phyloP scores from a whole-genome alignment of 2,113 vertebrate species.

The Gorsachius goisagi region DNA sequence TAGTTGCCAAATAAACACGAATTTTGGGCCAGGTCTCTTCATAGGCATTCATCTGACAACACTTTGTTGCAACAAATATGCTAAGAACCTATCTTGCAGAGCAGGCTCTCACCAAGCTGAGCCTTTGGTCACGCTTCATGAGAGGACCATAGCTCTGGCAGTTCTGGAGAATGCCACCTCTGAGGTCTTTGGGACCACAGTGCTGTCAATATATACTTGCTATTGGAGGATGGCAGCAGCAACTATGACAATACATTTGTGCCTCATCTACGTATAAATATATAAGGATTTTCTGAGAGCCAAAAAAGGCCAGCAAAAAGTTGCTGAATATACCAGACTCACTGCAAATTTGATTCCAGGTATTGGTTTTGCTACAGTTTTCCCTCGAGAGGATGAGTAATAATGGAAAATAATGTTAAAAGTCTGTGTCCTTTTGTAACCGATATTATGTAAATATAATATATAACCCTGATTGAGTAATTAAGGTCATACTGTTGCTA shows the following conservation, averaged over 20 bases:
- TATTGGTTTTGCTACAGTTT: not conserved
- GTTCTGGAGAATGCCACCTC: not conserved
- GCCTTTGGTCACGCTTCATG: not conserved
- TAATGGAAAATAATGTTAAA: not conserved
- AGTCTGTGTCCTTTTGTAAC: not conserved
- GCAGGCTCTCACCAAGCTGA: rapidly evolving
- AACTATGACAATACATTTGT: not conserved
- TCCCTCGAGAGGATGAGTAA: not conserved
- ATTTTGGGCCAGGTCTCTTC: not conserved
- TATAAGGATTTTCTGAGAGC: not conserved
- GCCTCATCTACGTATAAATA: not conserved
- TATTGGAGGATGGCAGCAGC: not conserved
- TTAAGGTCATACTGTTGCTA: not conserved
- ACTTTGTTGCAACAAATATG: not conserved
- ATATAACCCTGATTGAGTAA: not conserved
- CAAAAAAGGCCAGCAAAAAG: not conserved
- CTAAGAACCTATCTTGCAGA: not conserved
- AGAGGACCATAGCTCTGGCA: not conserved
- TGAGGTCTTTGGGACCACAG: not conserved
- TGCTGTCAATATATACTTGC: not conserved
- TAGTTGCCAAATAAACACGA: not conserved
- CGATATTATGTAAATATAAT: not conserved
- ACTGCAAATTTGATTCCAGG: not conserved
- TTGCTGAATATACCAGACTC: not conserved
- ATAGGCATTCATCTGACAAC: not conserved